A percentile compares a stretch with the other conserved stretches of the same genome.
phyloP scores from a whole-genome alignment of 2,113 vertebrate genomes.

The Electrona antarctica region DNA sequence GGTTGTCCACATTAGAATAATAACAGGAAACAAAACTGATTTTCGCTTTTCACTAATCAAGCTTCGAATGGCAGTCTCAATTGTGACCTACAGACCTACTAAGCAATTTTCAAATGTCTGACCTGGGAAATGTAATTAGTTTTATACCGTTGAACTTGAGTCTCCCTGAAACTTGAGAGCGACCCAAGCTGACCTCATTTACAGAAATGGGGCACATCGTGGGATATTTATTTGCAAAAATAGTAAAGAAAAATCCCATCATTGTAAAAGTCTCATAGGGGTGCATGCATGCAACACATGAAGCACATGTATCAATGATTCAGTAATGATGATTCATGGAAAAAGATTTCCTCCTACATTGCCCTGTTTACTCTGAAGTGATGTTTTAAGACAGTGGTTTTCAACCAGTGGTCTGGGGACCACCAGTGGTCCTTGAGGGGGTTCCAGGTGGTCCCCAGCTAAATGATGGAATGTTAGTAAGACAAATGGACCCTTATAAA shows the following conservation, averaged over 20 bases:
- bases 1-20: background rate
- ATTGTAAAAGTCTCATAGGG: background rate
- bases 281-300: background rate
- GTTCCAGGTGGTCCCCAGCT: too few relatives aligned
- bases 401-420: too few relatives aligned
- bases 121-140: constrained; percentile 39
- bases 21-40: background rate
- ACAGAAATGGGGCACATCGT: constrained; percentile 10
- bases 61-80: constrained; percentile 25
- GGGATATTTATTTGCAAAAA: too few relatives aligned
- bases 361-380: background rate
- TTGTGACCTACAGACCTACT: constrained; percentile 32
- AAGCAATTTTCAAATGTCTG: constrained; percentile 19
- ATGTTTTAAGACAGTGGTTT: too few relatives aligned
- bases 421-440: too few relatives aligned
- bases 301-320: background rate
- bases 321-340: background rate
- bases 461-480: too few relatives aligned
- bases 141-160: constrained; percentile 36
- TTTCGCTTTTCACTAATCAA: constrained; percentile 13
- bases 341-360: background rate
- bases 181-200: constrained; percentile 37
- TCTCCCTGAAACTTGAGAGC: constrained; percentile 35
- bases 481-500: too few relatives aligned
- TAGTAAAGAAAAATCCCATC: background rate